phyloP scores from a whole-genome alignment of 2,113 vertebrate species.

The Pipa parva region DNA sequence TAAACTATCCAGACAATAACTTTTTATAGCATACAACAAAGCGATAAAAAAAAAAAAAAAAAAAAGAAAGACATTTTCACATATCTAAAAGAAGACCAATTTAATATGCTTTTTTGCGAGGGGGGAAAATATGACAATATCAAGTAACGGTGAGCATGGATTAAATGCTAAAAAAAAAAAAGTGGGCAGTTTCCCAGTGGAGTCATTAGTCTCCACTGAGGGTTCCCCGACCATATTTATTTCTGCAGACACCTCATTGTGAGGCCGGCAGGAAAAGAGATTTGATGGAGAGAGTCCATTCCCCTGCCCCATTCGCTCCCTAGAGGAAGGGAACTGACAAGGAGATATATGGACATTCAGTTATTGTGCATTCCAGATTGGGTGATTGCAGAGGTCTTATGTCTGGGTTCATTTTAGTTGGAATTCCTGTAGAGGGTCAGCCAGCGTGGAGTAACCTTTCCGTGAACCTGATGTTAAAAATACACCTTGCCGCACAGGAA shows the following conservation, averaged over 20 bases:
- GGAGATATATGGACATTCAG: constrained; percentile 97
- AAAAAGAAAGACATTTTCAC: too few relatives aligned
- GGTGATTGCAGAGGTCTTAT: constrained; percentile 93
- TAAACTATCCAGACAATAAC: too few relatives aligned
- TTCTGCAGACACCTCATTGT: constrained; percentile 57
- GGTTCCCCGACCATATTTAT: constrained; percentile 57
- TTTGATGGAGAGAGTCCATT: constrained; percentile 82
- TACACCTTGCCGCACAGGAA: constrained; percentile 64
- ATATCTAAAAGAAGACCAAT: too few relatives aligned
- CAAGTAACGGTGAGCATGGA: constrained; percentile 39
- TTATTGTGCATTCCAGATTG: constrained; percentile 97
- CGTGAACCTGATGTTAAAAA: constrained; percentile 72
- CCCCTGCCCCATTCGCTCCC: constrained; percentile 81
- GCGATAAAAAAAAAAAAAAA: too few relatives aligned
- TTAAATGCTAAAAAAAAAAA: constrained; percentile 40
- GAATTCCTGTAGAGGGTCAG: constrained; percentile 88
- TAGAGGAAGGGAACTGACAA: constrained; percentile 92
- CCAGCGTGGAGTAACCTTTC: constrained; percentile 79
- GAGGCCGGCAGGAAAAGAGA: constrained; percentile 51
- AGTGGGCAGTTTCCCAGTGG: constrained; percentile 38
- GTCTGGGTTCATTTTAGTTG: constrained; percentile 95
- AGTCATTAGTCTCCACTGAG: constrained; percentile 45
- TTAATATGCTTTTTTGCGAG: constrained; percentile 21
- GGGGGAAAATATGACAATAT: constrained; percentile 42
- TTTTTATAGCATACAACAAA: too few relatives aligned